A percentile compares a stretch with the other conserved stretches of the same genome.
These are phyloP conservation scores for Rhyacophila brunnea DNA, from an alignment of 1,140 invertebrate species.

Conservation along the genomic window DNA sequence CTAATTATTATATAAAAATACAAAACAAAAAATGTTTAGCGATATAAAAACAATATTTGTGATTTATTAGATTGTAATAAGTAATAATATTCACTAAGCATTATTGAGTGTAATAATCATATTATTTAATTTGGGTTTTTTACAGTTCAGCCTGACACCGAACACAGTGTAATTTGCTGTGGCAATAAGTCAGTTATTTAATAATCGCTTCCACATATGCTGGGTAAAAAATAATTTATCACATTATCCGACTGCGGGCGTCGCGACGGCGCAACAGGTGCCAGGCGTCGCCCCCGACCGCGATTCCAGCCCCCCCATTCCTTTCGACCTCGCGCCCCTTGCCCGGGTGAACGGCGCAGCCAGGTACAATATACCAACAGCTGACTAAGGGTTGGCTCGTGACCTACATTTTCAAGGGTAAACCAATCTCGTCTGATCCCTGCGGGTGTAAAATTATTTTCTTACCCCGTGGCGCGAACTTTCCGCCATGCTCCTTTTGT, in stretches of 20 bases:
- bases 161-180: no score
- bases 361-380: not conserved
- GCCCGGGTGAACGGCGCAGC: not conserved
- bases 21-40: no score
- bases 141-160: no score
- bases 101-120: no score
- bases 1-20: no score
- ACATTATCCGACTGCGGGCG: not conserved
- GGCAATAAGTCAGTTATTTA: no score
- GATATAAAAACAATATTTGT: no score
- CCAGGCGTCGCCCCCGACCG: not conserved
- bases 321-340: not conserved
- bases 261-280: conserved; percentile 21
- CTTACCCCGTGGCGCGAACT: no score
- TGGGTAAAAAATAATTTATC: not conserved
- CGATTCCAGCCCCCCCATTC: not conserved
- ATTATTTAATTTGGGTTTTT: no score
- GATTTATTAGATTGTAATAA: no score
- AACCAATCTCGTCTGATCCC: not conserved
- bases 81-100: no score
- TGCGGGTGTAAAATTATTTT: not conserved
- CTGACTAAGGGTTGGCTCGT: not conserved
- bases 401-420: conserved; percentile 8
- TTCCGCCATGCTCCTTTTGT: no score
- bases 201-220: not conserved